Percentiles rank a stretch among this genome's conserved stretches.
Evolutionary conservation across 1,140 invertebrate species (phyloP).

Genomic region (Euglossa dilemma): DNA sequence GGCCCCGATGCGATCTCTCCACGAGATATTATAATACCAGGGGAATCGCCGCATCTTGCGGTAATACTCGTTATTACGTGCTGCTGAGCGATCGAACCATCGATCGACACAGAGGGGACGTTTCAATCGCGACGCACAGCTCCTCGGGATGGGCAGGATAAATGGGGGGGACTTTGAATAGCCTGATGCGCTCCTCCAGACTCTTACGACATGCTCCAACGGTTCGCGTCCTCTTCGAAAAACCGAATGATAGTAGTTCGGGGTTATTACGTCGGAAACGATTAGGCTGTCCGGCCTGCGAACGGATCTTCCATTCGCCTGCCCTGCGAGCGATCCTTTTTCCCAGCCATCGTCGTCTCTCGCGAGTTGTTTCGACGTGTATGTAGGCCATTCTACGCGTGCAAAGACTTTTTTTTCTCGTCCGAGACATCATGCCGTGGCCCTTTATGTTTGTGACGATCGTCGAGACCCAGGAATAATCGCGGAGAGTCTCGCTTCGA

Average conservation of each 20-base stretch:
- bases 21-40: conserved; percentile 69
- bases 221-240: conserved; percentile 20
- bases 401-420: neutral
- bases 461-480: too few relatives aligned
- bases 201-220: conserved; percentile 10
- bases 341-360: neutral
- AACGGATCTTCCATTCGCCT: neutral
- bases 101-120: conserved; percentile 65
- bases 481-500: too few relatives aligned
- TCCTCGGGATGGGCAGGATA: conserved; percentile 35
- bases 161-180: conserved; percentile 30
- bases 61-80: conserved; percentile 73
- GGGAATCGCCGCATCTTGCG: conserved; percentile 62
- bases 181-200: conserved; percentile 18
- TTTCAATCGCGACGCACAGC: conserved; percentile 69
- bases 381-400: neutral
- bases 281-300: conserved; percentile 10
- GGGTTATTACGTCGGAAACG: conserved; percentile 4
- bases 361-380: too few relatives aligned
- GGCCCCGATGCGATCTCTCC: conserved; percentile 60
- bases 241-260: conserved; percentile 6
- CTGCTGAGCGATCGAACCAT: conserved; percentile 60
- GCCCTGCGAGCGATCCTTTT: neutral
- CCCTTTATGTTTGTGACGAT: too few relatives aligned
- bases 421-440: too few relatives aligned